These are phyloP conservation scores for Agrotis segetum DNA, from an alignment of 2,888 invertebrate genomes.

Conservation along the genomic window DNA sequence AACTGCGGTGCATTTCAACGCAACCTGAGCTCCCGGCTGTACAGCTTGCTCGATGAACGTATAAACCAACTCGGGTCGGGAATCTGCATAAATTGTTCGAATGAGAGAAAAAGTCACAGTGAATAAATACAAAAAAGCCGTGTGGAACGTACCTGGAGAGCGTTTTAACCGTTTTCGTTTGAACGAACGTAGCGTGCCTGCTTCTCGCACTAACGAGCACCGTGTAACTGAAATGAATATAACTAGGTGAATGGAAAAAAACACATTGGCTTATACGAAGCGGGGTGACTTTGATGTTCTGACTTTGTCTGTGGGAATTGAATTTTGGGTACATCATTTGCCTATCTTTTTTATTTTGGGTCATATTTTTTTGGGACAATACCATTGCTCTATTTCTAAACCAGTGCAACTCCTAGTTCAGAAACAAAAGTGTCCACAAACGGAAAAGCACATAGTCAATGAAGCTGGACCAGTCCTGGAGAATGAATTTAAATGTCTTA, in stretches of 20 bases:
- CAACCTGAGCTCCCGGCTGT: conserved; percentile 93
- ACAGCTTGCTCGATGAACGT: conserved; percentile 95
- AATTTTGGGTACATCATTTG: conserved; percentile 27
- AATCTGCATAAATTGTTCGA: conserved; percentile 89
- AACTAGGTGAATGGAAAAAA: conserved; percentile 70
- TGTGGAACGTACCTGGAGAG: conserved; percentile 77
- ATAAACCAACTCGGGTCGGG: conserved; percentile 95
- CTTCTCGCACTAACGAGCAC: conserved; percentile 84
- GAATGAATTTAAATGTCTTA: no score
- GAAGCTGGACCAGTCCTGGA: no score
- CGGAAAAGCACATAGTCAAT: no score
- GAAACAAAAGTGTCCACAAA: no score
- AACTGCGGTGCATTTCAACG: conserved; percentile 96
- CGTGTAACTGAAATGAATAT: conserved; percentile 81
- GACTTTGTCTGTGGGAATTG: conserved; percentile 60
- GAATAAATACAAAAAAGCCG: conserved; percentile 59
- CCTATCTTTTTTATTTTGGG: not conserved
- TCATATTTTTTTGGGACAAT: no score
- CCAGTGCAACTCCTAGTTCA: no score
- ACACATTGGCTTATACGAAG: conserved; percentile 51
- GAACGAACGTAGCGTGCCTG: conserved; percentile 74
- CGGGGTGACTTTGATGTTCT: conserved; percentile 58
- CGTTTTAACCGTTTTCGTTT: conserved; percentile 86
- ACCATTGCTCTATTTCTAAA: no score
- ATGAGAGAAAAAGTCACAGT: conserved; percentile 53